Evolutionary conservation across 2,113 vertebrate species (phyloP), one percentile per base, ranked within the genome.

Genomic region (Osmerus eperlanus): DNA sequence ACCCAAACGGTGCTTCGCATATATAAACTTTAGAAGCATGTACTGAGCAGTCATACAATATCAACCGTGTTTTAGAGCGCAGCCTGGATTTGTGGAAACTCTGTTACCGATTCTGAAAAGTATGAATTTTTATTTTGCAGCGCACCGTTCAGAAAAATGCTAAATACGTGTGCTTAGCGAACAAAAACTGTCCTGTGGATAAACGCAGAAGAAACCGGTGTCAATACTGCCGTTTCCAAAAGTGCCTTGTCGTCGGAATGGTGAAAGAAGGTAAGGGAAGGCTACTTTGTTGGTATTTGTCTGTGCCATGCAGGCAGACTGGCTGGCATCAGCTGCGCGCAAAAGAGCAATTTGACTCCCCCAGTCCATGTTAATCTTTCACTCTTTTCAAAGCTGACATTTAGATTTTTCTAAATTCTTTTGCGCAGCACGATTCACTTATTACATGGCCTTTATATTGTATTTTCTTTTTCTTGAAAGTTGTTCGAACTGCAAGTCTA

Each of bases 141-240:
- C 95, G 96, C 88, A 99, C 97, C 3, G 96, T 98, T 79, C 96
- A 98, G 94, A 99, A 99, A 92, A 99, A 99, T 77, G 97, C 97
- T 63, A 99, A 99, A 92, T 99, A 99, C 72, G 95, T 99, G 68
- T 99, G 97, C 85, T 93, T 99, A 92, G 97, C 97, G 77, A 99
- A 98, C 91, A 99, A 99, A 93, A 96, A 97, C 89, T 98, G 97
- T 91, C 96, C 96, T 59, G 96, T 99, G 85, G 96, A 98, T 90
- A 98, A 98, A 85, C 94, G 96, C 80, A 93, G 96, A 67, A 93
- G 96, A 87, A 97, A 98, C 83, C 94, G 96, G 73, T 98, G 96
- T 89, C 96, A 98, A 83, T 98, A 96, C 88, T 98, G 96, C 85
- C 94, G 96, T 65, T 98, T 97, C 89, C 96, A 98, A 89, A 98